Conservation (phyloP, 2,888 invertebrate species). For the Melieria omissa region DNA sequence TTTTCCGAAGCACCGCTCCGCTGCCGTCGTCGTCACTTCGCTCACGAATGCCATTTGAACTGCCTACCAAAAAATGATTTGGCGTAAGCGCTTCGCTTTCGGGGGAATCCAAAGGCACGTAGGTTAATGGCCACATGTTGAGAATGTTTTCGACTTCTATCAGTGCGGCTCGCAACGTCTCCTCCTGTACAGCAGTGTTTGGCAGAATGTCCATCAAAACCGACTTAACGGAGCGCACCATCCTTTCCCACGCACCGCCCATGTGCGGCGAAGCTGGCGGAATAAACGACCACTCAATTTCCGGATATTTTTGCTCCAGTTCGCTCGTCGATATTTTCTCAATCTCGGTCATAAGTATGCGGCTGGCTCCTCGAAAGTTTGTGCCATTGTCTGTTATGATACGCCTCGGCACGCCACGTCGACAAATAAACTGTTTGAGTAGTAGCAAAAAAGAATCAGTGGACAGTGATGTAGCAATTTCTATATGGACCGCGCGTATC, state of each 20-base stretch:
- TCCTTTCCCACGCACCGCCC: constrained; percentile 42
- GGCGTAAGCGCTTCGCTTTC: constrained; percentile 9
- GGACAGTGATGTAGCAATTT: constrained; percentile 26
- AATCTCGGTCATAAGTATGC: constrained; percentile 17
- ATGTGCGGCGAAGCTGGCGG: constrained; percentile 40
- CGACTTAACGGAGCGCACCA: constrained; percentile 42
- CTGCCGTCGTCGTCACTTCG: neutral
- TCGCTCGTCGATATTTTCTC: constrained; percentile 23
- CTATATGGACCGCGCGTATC: constrained; percentile 25
- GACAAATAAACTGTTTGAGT: too few relatives aligned
- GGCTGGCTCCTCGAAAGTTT: constrained; percentile 38
- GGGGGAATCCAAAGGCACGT: neutral
- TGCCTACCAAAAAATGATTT: constrained; percentile 13
- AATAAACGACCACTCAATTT: constrained; percentile 36
- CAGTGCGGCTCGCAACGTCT: constrained; percentile 33
- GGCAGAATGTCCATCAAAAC: constrained; percentile 37
- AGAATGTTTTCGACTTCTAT: constrained; percentile 39
- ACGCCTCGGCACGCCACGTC: constrained; percentile 11
- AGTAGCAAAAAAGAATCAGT: constrained; percentile 31
- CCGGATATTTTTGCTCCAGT: constrained; percentile 9
- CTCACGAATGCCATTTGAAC: constrained; percentile 7
- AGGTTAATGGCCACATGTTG: constrained; percentile 32
- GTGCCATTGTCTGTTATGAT: constrained; percentile 39
- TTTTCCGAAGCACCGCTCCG: neutral
- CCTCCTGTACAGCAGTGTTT: constrained; percentile 26